phyloP scores from a whole-genome alignment of 2,113 vertebrate species.

The Trichomycterus rosablanca region DNA sequence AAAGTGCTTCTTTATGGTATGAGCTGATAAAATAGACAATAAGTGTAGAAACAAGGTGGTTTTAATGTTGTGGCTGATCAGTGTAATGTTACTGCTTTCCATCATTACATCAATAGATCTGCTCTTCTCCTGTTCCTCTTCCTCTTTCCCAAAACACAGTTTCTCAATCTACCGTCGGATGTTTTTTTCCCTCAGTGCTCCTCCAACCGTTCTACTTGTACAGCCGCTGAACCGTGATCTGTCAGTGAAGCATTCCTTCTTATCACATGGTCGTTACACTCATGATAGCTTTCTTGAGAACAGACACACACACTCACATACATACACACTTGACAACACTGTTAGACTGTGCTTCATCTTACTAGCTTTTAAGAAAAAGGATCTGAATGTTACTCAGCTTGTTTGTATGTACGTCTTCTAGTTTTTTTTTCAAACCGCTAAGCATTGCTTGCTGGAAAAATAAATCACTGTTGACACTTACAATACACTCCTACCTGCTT shows the following conservation, averaged over 20 bases:
- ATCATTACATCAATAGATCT: background rate
- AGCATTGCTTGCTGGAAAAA: conserved; percentile 53
- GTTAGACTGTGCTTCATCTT: background rate
- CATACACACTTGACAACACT: background rate
- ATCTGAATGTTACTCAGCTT: conserved; percentile 1
- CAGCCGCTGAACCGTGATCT: background rate
- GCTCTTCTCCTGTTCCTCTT: background rate
- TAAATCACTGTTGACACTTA: conserved; percentile 57
- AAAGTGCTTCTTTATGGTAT: too few relatives aligned
- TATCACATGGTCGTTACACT: background rate
- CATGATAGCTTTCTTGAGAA: conserved; percentile 12
- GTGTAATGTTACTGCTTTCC: too few relatives aligned
- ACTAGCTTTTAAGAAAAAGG: conserved; percentile 16
- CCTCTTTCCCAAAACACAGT: background rate
- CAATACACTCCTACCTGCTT: conserved; percentile 40
- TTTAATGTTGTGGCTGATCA: too few relatives aligned
- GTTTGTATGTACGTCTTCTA: conserved; percentile 12
- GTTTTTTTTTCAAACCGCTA: conserved; percentile 36
- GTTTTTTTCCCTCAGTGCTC: background rate
- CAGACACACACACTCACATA: conserved; percentile 7
- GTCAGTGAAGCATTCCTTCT: conserved; percentile 1
- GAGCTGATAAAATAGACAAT: too few relatives aligned
- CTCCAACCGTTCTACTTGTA: background rate
- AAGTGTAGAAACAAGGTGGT: too few relatives aligned
- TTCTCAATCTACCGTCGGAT: too few relatives aligned